Conservation (phyloP, 1,140 invertebrate genomes). For the Hypsibius dujardini region DNA sequence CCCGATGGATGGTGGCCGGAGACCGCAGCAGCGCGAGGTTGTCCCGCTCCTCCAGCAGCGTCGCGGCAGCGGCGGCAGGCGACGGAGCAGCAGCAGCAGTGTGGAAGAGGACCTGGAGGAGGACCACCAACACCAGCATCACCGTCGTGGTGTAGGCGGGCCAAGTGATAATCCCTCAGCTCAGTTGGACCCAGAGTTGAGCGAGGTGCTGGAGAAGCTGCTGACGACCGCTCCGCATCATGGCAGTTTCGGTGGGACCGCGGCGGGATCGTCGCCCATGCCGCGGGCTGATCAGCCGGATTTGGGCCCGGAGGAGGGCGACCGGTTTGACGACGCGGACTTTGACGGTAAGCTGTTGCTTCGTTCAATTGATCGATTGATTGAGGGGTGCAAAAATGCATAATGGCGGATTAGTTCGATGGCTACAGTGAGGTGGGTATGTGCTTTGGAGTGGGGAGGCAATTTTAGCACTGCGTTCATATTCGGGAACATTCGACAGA, state of each 20-base stretch:
- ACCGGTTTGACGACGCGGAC: slow-evolving; percentile 10
- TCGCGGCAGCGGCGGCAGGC: background rate
- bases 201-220: slow-evolving; percentile 12
- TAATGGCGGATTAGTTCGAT: too few relatives aligned
- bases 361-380: too few relatives aligned
- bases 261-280: background rate
- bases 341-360: background rate
- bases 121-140: too few relatives aligned
- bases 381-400: too few relatives aligned
- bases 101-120: too few relatives aligned
- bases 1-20: background rate
- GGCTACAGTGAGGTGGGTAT: too few relatives aligned
- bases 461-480: too few relatives aligned
- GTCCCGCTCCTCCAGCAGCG: background rate
- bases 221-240: background rate
- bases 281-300: slow-evolving; percentile 2
- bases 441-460: too few relatives aligned
- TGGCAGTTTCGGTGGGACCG: background rate
- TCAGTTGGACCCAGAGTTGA: background rate
- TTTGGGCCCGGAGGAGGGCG: background rate
- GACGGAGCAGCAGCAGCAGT: too few relatives aligned
- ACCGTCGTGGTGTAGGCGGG: too few relatives aligned
- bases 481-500: too few relatives aligned
- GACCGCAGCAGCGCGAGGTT: background rate
- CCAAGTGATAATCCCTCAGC: background rate